A percentile compares a stretch with the other conserved stretches of the same genome.
phyloP scores from a whole-genome alignment of 2,113 vertebrate genomes.

The Labeo rohita region DNA sequence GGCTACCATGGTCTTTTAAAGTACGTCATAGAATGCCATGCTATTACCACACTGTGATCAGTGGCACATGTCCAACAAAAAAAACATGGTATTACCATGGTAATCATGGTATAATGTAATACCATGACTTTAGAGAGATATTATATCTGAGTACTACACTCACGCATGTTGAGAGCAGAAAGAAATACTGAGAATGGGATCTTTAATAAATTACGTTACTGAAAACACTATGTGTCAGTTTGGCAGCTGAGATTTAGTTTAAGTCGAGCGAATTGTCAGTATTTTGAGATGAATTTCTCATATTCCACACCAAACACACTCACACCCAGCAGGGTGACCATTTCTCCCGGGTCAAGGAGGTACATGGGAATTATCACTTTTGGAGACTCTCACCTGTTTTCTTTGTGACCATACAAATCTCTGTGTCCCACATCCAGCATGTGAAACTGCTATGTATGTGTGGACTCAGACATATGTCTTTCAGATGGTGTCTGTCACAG shows the following conservation, averaged over 20 bases:
- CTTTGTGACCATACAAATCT: slow-evolving; percentile 33
- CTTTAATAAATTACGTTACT: not conserved
- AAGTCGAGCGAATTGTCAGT: slow-evolving; percentile 3
- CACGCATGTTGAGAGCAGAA: not conserved
- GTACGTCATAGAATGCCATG: not conserved
- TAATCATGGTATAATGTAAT: not conserved
- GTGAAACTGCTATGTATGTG: slow-evolving; percentile 18
- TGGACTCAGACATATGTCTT: slow-evolving; percentile 38
- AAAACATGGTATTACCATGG: not conserved
- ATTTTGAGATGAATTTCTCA: slow-evolving; percentile 19
- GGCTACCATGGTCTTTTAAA: not conserved
- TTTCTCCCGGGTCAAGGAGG: slow-evolving; percentile 16
- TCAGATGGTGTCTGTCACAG: slow-evolving; percentile 24
- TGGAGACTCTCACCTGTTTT: slow-evolving; percentile 37
- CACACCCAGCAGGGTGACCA: not conserved
- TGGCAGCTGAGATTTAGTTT: not conserved
- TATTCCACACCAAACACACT: slow-evolving; percentile 16
- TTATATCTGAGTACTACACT: not conserved
- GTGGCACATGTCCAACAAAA: not conserved
- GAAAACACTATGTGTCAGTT: not conserved
- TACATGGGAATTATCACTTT: slow-evolving; percentile 42
- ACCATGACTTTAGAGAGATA: not conserved
- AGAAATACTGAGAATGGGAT: not conserved
- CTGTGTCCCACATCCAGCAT: slow-evolving; percentile 1
- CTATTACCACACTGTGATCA: not conserved